Conservation (phyloP, 1,140 invertebrate genomes). For the Pectinophora gossypiella region DNA sequence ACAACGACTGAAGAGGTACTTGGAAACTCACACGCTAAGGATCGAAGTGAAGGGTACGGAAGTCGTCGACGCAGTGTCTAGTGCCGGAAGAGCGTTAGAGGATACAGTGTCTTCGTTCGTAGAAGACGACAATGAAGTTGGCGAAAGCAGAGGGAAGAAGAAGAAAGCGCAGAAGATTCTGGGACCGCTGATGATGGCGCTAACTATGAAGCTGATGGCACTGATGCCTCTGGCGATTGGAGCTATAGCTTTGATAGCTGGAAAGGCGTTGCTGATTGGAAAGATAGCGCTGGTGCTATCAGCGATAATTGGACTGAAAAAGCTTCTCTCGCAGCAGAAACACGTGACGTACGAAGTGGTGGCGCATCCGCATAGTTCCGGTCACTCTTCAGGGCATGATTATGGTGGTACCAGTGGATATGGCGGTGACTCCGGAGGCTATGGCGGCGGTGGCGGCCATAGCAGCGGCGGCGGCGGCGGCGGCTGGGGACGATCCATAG, state of each 20-base stretch:
- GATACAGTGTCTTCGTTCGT: conserved; percentile 81
- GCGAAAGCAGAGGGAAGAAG: conserved; percentile 85
- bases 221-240: conserved; percentile 85
- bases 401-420: conserved; percentile 75
- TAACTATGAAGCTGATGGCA: conserved; percentile 86
- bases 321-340: conserved; percentile 83
- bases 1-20: conserved; percentile 82
- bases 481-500: conserved; percentile 82
- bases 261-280: conserved; percentile 88
- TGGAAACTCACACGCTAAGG: conserved; percentile 86
- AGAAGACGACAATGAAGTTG: conserved; percentile 75
- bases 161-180: conserved; percentile 87
- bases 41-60: conserved; percentile 90
- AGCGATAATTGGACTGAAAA: conserved; percentile 88
- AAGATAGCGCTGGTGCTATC: conserved; percentile 89
- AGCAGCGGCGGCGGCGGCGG: conserved; percentile 77
- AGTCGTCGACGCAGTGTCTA: conserved; percentile 85
- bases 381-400: conserved; percentile 80
- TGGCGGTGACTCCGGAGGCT: conserved; percentile 72
- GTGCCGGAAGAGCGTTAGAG: conserved; percentile 84
- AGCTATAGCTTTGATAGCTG: conserved; percentile 88
- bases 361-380: conserved; percentile 84
- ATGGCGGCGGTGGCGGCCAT: conserved; percentile 74
- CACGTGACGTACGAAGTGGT: conserved; percentile 91
- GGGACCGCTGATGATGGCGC: conserved; percentile 83